Evolutionary conservation across 2,113 vertebrate species (phyloP), one percentile per base, ranked within the genome.

Genomic region (Barnardius zonarius): DNA sequence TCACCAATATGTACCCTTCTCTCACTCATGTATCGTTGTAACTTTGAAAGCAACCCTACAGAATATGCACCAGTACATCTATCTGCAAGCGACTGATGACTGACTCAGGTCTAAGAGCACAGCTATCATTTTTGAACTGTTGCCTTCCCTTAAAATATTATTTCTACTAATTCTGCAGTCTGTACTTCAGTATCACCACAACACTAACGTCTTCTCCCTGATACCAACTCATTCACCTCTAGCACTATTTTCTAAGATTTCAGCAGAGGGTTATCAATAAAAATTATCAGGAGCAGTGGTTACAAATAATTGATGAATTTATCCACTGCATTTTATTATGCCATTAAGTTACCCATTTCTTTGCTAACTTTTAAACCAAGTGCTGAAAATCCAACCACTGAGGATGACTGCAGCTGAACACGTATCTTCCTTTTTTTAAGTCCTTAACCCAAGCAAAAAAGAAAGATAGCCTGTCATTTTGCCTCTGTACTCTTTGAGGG

Each of bases 1-100:
- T 22, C 57, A 70, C 30, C 2, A 2, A 43, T 3, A 46, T 0
- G 1, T 28, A 41, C 17, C 43, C 27, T 81, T 31, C 46, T 66
- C 33, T 63, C 35, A 63, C 57, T 46, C 18, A 10, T 5, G 9
- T 15, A 54, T 7, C 35, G 61, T 28, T 23, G 1, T 22, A 83
- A 22, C 27, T 55, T 16, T 7, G 7, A 63, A 83, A 86, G n/a
- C 25, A 86, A 22, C 31, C 28, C 68, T 17, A 55, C 8, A 18
- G 27, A 82, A 61, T 19, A 28, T 30, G 7, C 41, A 55, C 61
- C 41, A 8, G 55, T 18, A 20, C 5, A 67, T 9, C 22, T 39
- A 17, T 3, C 48, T 41, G 11, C 19, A 61, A 55, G 33, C 12
- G 35, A 67, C 9, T 66, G 6, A 37, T 25, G n/a, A 81, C 31